Percentiles rank a stretch among this genome's conserved stretches.
Conservation (phyloP, 2,113 vertebrate species). For the Stictonetta naevosa region DNA sequence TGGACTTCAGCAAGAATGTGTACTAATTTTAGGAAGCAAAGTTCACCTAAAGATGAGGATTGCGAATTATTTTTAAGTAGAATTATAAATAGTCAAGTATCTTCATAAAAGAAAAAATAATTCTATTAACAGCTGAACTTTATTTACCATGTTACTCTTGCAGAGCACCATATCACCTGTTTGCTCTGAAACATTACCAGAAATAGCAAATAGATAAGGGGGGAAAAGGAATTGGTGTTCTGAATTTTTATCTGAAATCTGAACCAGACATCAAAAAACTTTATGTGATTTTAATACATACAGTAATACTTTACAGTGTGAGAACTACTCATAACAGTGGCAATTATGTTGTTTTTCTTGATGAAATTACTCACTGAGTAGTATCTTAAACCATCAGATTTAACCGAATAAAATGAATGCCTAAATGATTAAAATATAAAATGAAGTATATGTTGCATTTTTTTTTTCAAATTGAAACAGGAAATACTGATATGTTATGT, state of each 20-base stretch:
- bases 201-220: not conserved
- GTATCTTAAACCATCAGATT: not conserved
- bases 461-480: not conserved
- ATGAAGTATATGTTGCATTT: not conserved
- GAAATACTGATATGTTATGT: not conserved
- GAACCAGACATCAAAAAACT: not conserved
- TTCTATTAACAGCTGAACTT: not conserved
- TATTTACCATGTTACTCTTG: not conserved
- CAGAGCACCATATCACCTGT: not conserved
- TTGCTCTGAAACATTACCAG: not conserved
- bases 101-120: not conserved
- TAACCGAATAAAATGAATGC: not conserved
- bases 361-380: not conserved
- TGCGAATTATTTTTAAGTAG: not conserved
- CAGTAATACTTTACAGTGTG: not conserved
- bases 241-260: not conserved
- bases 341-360: not conserved
- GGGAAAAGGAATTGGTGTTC: not conserved
- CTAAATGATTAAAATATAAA: not conserved
- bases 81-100: not conserved
- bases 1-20: not conserved
- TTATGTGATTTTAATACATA: not conserved
- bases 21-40: not conserved
- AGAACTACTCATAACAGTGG: not conserved
- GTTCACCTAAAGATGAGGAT: not conserved